These are phyloP conservation scores for Heliothis subflexa DNA, from an alignment of 1,140 invertebrate species.

Conservation along the genomic window DNA sequence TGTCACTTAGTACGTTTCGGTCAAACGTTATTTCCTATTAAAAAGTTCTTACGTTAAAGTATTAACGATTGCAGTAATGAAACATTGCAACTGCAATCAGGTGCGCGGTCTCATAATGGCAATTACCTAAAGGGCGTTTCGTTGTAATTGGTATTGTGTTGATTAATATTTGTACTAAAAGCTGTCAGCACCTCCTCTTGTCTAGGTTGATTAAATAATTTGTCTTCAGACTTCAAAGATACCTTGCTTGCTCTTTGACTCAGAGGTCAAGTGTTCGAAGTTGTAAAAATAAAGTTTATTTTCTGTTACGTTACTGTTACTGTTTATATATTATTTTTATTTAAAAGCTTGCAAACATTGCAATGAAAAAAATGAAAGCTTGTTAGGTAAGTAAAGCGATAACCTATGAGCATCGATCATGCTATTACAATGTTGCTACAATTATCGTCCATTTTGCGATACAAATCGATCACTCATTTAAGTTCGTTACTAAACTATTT, in stretches of 20 bases:
- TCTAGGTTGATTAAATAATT: conserved; percentile 10
- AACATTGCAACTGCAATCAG: background rate
- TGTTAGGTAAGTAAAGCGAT: background rate
- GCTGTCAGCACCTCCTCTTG: conserved; percentile 15
- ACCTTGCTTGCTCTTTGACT: background rate
- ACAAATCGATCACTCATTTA: conserved; percentile 19
- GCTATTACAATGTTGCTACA: background rate
- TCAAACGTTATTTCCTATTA: background rate
- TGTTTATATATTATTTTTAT: background rate
- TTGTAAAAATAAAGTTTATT: background rate
- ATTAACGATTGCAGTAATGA: background rate
- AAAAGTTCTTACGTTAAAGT: background rate
- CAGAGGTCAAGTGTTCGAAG: background rate
- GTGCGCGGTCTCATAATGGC: background rate
- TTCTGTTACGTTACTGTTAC: background rate
- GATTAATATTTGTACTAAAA: conserved; percentile 12
- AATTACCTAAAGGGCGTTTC: background rate
- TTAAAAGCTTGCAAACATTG: background rate
- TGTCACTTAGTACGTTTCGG: background rate
- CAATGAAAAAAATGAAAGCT: background rate
- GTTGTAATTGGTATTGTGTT: background rate
- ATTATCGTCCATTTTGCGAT: conserved; percentile 3
- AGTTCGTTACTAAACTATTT: background rate
- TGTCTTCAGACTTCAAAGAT: conserved; percentile 7
- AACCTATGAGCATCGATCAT: conserved; percentile 3